These are phyloP conservation scores for Rhagonycha fulva DNA, from an alignment of 2,888 invertebrate species.

Conservation along the genomic window DNA sequence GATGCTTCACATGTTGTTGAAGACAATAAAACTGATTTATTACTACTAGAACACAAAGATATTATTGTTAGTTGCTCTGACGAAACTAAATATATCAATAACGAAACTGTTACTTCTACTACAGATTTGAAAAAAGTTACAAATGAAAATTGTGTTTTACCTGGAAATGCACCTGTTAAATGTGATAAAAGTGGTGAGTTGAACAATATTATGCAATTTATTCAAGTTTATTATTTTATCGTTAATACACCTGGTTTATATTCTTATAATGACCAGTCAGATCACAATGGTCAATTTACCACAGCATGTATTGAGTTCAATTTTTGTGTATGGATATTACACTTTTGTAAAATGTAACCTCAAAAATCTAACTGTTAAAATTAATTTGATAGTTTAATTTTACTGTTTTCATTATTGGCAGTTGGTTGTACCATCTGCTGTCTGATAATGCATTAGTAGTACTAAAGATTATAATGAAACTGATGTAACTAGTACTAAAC, in stretches of 20 bases:
- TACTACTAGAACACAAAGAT: slow-evolving; percentile 35
- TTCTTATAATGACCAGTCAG: not conserved
- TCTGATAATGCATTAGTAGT: too few species aligned
- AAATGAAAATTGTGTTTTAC: slow-evolving; percentile 2
- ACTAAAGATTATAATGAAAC: too few species aligned
- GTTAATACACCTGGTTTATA: too few species aligned
- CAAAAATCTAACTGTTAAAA: too few species aligned
- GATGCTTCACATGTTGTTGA: slow-evolving; percentile 46
- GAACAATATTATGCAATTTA: not conserved
- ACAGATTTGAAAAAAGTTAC: not conserved
- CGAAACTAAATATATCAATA: slow-evolving; percentile 3
- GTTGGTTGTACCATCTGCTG: too few species aligned
- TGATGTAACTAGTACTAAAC: too few species aligned
- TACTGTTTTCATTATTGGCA: too few species aligned
- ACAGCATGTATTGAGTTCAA: too few species aligned
- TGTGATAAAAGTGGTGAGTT: slow-evolving; percentile 11
- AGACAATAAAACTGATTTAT: slow-evolving; percentile 43
- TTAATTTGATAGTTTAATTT: too few species aligned
- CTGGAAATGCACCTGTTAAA: slow-evolving; percentile 7
- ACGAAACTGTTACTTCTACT: not conserved
- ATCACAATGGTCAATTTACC: not conserved
- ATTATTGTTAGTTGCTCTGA: slow-evolving; percentile 18
- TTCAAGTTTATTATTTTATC: not conserved
- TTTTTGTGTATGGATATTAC: too few species aligned
- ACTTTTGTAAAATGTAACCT: too few species aligned